Base-by-base conservation (phyloP, 1,140 invertebrate species). In the Neodiprion lecontei region DNA sequence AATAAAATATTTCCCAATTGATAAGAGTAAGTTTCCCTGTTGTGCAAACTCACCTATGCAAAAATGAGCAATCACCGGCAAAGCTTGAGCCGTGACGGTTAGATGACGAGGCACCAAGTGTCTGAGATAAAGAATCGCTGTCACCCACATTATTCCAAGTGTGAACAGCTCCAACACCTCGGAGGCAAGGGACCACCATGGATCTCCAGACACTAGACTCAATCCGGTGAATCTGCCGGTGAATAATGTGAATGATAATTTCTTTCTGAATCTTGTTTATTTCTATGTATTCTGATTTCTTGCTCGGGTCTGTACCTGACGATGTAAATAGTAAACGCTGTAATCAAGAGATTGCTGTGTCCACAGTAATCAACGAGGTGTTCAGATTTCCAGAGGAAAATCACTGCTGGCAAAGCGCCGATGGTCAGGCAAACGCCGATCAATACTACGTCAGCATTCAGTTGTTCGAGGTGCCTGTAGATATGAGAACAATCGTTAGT, bases 311-410 rank as follows among this genome's bases (percentile, higher is more conserved):
- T 90, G 80, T 94, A 96, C 74, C 93, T 89, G 48, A 96, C 86
- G 66, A 95, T 94, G 84, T 95, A 96, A 78, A 95, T 91, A 4
- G 93, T 92, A 79, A 96, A 94, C 23, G 94, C 94, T 65, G 91
- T 89, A 77, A 96, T 96, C 75, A 96, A 91, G 71, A 96, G 89
- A 84, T 96, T 96, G 75, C 94, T 94, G 84, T 96, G 94, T 4
- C 95, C 95, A 70, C 95, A 92, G 84, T 94, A 96, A 85, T 96
- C 93, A 2, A 97, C 94, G 47, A 97, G 90, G 78, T 91, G 91
- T 79, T 96, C 95, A 1, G 95, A 94, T 85, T 93, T 93, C 89
- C 92, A 93, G 14, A 96, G 88, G 84, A 95, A 92, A 67, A 94
- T 85, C 74, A 94, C 84, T 67, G 95, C 93, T 40, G 92, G 90